Conservation (phyloP, 1,140 invertebrate genomes). For the Procambarus virginalis region DNA sequence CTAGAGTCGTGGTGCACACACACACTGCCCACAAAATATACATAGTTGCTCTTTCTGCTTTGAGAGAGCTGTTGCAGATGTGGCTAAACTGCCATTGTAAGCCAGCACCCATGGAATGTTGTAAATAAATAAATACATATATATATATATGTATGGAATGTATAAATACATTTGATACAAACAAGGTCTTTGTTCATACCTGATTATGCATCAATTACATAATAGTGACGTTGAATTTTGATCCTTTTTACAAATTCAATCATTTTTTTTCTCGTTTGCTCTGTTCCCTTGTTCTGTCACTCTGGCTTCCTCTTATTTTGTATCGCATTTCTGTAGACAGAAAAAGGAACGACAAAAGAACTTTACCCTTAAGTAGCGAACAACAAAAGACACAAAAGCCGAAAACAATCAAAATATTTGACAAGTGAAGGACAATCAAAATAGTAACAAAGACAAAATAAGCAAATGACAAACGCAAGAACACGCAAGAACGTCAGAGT, state of each 20-base stretch:
- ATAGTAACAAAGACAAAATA: neutral
- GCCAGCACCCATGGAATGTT: neutral
- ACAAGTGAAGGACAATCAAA: neutral
- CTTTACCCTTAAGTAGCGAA: neutral
- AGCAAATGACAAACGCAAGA: neutral
- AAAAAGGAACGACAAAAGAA: neutral
- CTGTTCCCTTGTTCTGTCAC: too few species aligned
- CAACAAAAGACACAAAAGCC: neutral
- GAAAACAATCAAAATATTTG: neutral
- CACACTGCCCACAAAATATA: neutral
- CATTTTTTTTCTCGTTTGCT: too few species aligned
- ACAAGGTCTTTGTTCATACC: neutral
- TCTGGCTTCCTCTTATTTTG: too few species aligned
- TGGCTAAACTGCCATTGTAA: neutral
- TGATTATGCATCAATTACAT: too few species aligned
- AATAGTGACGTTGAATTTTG: too few species aligned
- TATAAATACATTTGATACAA: neutral
- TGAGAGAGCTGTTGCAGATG: neutral
- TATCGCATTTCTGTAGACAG: neutral
- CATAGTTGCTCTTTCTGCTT: neutral
- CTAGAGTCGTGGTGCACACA: too few species aligned
- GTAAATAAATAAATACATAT: neutral
- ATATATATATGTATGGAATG: neutral
- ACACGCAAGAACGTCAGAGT: neutral
- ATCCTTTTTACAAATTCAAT: too few species aligned